A percentile compares a stretch with the other conserved stretches of the same genome.
These are phyloP conservation scores for Diadumene lineata DNA, from an alignment of 92 coral and sea anemone genomes.

Conservation along the genomic window DNA sequence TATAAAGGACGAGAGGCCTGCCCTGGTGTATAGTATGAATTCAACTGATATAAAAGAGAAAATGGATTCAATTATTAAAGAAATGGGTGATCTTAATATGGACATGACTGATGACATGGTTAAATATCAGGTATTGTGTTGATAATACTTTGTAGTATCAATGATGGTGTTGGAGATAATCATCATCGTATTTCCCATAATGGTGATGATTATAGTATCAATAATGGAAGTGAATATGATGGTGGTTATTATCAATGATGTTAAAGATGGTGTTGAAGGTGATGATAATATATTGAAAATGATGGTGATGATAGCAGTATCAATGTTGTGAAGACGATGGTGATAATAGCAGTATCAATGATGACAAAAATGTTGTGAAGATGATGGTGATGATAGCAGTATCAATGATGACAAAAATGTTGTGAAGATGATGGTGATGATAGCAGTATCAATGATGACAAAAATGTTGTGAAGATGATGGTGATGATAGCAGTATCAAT, in stretches of 20 bases:
- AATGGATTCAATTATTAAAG: slow-evolving; percentile 45
- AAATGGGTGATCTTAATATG: slow-evolving; percentile 13
- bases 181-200: no score
- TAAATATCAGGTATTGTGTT: slow-evolving; percentile 36
- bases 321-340: neutral
- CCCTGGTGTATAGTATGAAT: slow-evolving; percentile 55
- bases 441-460: neutral
- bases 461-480: neutral
- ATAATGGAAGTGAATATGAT: no score
- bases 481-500: slow-evolving; percentile 35
- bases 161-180: no score
- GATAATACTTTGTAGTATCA: neutral
- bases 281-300: no score
- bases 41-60: slow-evolving; percentile 49
- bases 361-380: neutral
- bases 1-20: slow-evolving; percentile 41
- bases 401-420: neutral
- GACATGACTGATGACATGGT: slow-evolving; percentile 32
- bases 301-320: no score
- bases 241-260: no score
- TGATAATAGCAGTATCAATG: neutral
- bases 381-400: neutral
- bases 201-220: no score
- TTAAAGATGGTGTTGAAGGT: no score
- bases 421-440: neutral